phyloP scores from a whole-genome alignment of 2,888 invertebrate genomes.

The Lepidochitona cinerea region DNA sequence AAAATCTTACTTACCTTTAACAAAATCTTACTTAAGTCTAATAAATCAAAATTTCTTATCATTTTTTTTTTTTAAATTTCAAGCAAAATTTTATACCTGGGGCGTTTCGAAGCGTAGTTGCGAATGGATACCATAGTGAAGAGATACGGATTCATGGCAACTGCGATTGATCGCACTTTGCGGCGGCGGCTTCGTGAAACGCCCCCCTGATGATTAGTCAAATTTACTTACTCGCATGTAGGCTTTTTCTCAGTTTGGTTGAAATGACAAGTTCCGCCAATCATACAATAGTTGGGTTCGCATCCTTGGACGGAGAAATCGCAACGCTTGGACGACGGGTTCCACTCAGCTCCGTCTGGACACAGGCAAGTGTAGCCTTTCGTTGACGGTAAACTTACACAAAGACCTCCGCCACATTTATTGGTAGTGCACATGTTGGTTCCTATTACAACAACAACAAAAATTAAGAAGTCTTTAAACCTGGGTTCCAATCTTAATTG shows the following conservation, averaged over 20 bases:
- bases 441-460: not conserved
- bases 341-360: constrained; percentile 59
- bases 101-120: too few relatives aligned
- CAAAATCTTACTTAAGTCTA: too few relatives aligned
- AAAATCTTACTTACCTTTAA: too few relatives aligned
- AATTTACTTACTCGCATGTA: constrained; percentile 75
- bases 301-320: constrained; percentile 30
- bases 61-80: too few relatives aligned
- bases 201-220: too few relatives aligned
- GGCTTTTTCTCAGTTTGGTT: constrained; percentile 73
- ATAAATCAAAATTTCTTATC: too few relatives aligned
- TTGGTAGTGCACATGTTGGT: constrained; percentile 19
- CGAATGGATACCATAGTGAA: too few relatives aligned
- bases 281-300: constrained; percentile 53
- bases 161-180: too few relatives aligned
- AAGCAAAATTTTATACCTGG: too few relatives aligned
- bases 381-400: constrained; percentile 67
- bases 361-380: constrained; percentile 66
- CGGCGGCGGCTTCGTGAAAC: too few relatives aligned
- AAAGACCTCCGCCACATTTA: constrained; percentile 75
- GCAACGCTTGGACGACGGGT: constrained; percentile 36
- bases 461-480: not conserved
- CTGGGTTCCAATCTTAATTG: not conserved
- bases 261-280: constrained; percentile 78
- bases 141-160: too few relatives aligned